Conservation (phyloP, 2,888 invertebrate species). For the Tachina grossa region DNA sequence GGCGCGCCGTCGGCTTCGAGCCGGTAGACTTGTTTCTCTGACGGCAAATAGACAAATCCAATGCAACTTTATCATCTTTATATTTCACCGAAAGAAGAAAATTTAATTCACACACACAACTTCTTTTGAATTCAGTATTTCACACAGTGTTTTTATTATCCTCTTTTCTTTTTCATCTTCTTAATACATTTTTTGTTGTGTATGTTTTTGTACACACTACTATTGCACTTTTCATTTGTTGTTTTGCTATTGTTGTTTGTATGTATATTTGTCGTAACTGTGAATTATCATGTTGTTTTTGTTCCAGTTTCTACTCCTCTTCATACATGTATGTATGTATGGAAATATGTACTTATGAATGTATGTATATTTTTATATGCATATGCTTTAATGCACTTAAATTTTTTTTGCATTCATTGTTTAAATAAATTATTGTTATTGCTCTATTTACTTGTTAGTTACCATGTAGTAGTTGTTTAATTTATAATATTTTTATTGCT, state of each 20-base stretch:
- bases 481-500: constrained; percentile 15
- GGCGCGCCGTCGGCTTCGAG: too few species aligned
- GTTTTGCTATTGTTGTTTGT: constrained; percentile 42
- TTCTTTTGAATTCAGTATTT: constrained; percentile 12
- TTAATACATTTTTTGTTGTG: constrained; percentile 9
- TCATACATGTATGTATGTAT: background rate
- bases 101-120: background rate
- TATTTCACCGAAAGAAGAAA: constrained; percentile 11
- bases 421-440: constrained; percentile 35
- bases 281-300: constrained; percentile 49
- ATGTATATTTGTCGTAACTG: constrained; percentile 44
- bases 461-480: constrained; percentile 7
- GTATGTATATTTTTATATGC: background rate
- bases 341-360: background rate
- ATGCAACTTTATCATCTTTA: constrained; percentile 13
- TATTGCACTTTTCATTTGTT: constrained; percentile 54
- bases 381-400: constrained; percentile 30
- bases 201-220: constrained; percentile 21
- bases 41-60: constrained; percentile 3
- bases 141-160: constrained; percentile 25
- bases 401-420: constrained; percentile 40
- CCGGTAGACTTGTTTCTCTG: too few species aligned
- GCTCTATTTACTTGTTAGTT: background rate
- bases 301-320: constrained; percentile 19
- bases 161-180: constrained; percentile 27